phyloP scores from a whole-genome alignment of 2,797 vertebrate genomes.

The Melanogrammus aeglefinus region DNA sequence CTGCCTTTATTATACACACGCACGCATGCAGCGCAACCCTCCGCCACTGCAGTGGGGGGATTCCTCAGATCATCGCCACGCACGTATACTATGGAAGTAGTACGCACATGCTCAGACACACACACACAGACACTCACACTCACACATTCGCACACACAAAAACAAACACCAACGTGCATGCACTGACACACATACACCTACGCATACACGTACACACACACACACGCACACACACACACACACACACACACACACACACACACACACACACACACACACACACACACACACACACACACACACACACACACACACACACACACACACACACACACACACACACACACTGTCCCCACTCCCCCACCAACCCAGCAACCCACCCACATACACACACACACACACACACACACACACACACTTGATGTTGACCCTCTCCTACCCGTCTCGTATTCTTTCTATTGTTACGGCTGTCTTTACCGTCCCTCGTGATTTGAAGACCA shows the following conservation, averaged over 20 bases:
- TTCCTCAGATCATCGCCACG: neutral
- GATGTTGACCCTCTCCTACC: conserved; percentile 10
- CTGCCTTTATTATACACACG: too few species aligned
- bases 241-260: too few species aligned
- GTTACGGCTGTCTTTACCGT: conserved; percentile 36
- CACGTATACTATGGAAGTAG: neutral
- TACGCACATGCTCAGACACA: neutral
- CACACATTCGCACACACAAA: too few species aligned
- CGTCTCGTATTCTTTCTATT: conserved; percentile 18
- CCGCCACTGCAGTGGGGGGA: neutral
- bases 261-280: too few species aligned
- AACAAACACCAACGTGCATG: too few species aligned
- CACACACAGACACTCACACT: neutral
- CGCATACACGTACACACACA: neutral
- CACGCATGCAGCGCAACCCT: neutral
- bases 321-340: neutral
- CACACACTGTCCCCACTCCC: neutral
- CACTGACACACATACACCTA: neutral
- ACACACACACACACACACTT: conserved; percentile 30
- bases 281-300: neutral
- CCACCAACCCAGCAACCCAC: conserved; percentile 1
- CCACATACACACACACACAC: conserved; percentile 11
- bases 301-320: conserved; percentile 5
- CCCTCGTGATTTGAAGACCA: conserved; percentile 23
- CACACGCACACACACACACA: too few species aligned